Conservation (phyloP, 2,113 vertebrate genomes). For the Telmatochromis sp. region DNA sequence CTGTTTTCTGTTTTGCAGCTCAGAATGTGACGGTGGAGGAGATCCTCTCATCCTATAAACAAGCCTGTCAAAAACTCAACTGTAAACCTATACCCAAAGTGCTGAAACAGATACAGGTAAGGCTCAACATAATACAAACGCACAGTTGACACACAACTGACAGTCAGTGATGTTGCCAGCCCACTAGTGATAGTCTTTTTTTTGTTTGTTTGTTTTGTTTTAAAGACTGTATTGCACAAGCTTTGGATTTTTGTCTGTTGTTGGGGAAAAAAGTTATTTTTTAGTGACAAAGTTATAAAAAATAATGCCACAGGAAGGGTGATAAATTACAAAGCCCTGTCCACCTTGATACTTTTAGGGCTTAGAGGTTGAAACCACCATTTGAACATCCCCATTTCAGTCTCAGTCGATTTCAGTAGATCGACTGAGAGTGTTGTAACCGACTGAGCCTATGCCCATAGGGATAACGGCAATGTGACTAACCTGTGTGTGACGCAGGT, state of each 20-base stretch:
- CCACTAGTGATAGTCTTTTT: neutral
- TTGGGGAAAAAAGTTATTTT: neutral
- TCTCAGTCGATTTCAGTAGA: neutral
- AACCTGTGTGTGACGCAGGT: neutral
- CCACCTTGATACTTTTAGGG: neutral
- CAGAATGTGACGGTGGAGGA: slow-evolving; percentile 92
- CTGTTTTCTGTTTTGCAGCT: slow-evolving; percentile 69
- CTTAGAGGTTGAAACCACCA: neutral
- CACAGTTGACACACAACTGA: neutral
- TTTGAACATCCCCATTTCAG: neutral
- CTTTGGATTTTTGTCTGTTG: neutral
- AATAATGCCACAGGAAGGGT: neutral
- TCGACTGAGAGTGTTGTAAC: neutral
- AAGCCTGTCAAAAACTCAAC: slow-evolving; percentile 91
- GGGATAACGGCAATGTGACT: neutral
- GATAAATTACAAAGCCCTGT: neutral
- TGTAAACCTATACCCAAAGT: slow-evolving; percentile 91
- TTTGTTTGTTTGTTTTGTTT: neutral
- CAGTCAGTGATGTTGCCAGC: neutral
- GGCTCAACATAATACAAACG: neutral
- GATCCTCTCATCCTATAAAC: slow-evolving; percentile 81
- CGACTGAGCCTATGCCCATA: neutral
- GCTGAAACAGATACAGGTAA: slow-evolving; percentile 90
- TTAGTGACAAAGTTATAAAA: neutral
- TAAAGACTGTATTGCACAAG: neutral